Evolutionary conservation across 2,888 invertebrate genomes (phyloP).

Genomic region (Neoaliturus tenellus): DNA sequence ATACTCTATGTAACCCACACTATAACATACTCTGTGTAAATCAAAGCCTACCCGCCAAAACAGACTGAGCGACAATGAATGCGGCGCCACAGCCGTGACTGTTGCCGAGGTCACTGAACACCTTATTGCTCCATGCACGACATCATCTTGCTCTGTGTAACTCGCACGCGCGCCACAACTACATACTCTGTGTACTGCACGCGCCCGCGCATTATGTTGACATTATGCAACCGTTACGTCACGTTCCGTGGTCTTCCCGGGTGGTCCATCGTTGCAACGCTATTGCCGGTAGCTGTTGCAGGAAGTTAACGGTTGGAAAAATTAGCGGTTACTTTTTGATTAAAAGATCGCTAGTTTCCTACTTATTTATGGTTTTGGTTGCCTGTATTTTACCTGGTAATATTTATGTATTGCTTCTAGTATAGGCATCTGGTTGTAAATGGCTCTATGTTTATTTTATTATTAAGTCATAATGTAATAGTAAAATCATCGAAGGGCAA

Average conservation of each 20-base stretch:
- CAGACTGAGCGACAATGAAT: background rate
- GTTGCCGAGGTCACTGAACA: background rate
- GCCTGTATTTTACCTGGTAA: no score
- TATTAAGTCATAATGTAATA: no score
- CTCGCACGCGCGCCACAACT: background rate
- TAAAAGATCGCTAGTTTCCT: no score
- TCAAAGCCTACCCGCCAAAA: no score
- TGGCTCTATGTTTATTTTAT: no score
- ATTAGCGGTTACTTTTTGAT: no score
- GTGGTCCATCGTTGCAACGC: background rate
- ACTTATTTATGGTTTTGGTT: no score
- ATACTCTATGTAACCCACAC: no score
- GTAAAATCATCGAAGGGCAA: no score
- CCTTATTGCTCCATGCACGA: conserved; percentile 19
- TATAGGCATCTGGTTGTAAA: no score
- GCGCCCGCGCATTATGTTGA: conserved; percentile 8
- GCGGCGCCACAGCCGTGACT: background rate
- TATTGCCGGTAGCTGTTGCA: background rate
- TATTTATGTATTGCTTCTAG: no score
- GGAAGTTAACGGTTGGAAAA: background rate
- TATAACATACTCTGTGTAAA: no score
- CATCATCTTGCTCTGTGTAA: conserved; percentile 12
- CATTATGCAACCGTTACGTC: conserved; percentile 27
- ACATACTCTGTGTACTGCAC: background rate
- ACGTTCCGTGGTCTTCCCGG: background rate